Evolutionary conservation across 1,140 invertebrate genomes (phyloP).

Genomic region (Chironomus tepperi): DNA sequence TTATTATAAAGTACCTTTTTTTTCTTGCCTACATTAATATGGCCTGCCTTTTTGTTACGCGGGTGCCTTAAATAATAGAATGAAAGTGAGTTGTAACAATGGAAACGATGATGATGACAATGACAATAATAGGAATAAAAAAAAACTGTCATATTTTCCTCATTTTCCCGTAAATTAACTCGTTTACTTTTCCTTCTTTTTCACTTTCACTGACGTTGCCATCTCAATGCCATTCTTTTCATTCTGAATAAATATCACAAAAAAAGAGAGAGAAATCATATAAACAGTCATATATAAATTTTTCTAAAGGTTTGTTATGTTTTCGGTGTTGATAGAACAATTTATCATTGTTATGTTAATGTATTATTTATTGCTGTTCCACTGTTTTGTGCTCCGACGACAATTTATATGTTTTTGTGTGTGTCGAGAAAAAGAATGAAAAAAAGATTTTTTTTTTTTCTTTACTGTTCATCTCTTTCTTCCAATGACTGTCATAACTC

Average conservation of each 20-base stretch:
- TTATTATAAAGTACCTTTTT: conserved; percentile 8
- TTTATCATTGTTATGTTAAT: conserved; percentile 15
- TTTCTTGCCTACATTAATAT: background rate
- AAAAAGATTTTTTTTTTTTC: background rate
- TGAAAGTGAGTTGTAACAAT: background rate
- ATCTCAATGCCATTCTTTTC: no score
- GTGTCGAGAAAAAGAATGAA: background rate
- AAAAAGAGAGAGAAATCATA: background rate
- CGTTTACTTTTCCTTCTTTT: background rate
- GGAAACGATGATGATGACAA: background rate
- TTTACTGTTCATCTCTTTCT: background rate
- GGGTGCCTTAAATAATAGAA: background rate
- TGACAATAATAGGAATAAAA: background rate
- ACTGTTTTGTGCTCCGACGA: background rate
- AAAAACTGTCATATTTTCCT: conserved; percentile 2
- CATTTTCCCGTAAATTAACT: conserved; percentile 6
- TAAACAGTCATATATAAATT: background rate
- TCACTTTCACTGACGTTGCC: no score
- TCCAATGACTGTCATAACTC: background rate
- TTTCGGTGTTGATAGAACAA: conserved; percentile 1
- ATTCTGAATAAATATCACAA: no score
- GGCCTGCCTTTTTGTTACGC: background rate
- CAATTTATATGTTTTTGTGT: background rate
- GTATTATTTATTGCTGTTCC: conserved; percentile 2
- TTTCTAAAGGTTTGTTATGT: conserved; percentile 5